Percentiles rank a stretch among this genome's conserved stretches.
Conservation (phyloP, 2,797 vertebrate species). For the Microhierax caerulescens region DNA sequence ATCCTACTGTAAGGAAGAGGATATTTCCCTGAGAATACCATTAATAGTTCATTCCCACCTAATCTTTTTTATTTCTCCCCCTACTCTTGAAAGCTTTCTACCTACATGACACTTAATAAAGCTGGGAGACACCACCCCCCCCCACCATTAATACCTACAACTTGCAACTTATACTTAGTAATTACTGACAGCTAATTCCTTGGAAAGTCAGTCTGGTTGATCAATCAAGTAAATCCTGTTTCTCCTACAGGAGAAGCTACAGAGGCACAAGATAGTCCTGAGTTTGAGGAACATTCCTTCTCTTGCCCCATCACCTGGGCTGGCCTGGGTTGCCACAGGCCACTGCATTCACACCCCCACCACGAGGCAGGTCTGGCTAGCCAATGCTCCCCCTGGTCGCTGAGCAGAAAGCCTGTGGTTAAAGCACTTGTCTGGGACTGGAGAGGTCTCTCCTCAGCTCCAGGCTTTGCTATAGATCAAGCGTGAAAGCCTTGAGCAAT, state of each 20-base stretch:
- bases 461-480: fast-evolving
- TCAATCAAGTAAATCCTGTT: neutral
- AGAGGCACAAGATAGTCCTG: neutral
- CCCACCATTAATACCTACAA: neutral
- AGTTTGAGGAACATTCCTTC: neutral
- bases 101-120: neutral
- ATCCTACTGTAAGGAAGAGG: neutral
- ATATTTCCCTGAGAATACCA: neutral
- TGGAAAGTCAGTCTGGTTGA: neutral
- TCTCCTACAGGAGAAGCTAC: neutral
- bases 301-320: neutral
- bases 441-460: neutral
- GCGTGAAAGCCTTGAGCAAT: neutral
- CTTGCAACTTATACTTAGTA: neutral
- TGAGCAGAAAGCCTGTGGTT: neutral
- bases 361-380: neutral
- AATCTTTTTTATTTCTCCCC: too few species aligned
- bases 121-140: neutral
- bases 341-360: neutral
- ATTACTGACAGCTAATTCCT: neutral
- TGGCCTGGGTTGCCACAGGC: neutral
- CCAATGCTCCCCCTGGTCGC: neutral
- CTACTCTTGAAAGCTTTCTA: neutral
- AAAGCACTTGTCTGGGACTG: neutral
- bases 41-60: neutral